phyloP scores from a whole-genome alignment of 2,888 invertebrate genomes.

The Sphinx pinastri region DNA sequence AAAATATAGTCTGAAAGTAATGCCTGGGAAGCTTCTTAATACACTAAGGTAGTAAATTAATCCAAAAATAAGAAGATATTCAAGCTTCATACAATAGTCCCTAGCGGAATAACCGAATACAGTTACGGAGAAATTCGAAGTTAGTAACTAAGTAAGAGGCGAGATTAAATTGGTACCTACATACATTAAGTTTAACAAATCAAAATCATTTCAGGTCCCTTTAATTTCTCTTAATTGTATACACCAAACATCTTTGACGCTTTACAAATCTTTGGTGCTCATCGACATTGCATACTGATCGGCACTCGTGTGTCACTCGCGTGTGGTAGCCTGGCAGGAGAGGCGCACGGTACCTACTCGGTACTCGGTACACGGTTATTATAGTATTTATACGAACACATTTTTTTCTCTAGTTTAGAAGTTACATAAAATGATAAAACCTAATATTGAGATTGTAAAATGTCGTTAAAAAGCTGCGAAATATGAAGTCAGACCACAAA shows the following conservation, averaged over 20 bases:
- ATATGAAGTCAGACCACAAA: conserved; percentile 63
- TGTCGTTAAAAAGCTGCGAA: conserved; percentile 82
- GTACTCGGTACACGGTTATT: neutral
- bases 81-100: conserved; percentile 59
- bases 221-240: conserved; percentile 81
- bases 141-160: conserved; percentile 70
- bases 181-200: conserved; percentile 75
- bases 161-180: conserved; percentile 82
- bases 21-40: conserved; percentile 64
- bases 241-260: conserved; percentile 78
- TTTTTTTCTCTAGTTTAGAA: conserved; percentile 67
- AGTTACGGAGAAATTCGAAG: conserved; percentile 60
- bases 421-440: conserved; percentile 69
- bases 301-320: conserved; percentile 46
- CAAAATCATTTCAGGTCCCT: conserved; percentile 83
- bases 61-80: conserved; percentile 72
- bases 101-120: conserved; percentile 66
- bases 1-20: conserved; percentile 43
- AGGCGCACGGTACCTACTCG: conserved; percentile 54
- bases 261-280: conserved; percentile 83
- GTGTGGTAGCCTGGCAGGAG: conserved; percentile 41
- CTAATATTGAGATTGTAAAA: conserved; percentile 79
- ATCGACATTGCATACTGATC: conserved; percentile 76
- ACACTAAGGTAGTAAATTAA: conserved; percentile 70
- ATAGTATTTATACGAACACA: conserved; percentile 78